These are phyloP conservation scores for Calonectris borealis DNA, from an alignment of 2,113 vertebrate genomes.

Conservation along the genomic window DNA sequence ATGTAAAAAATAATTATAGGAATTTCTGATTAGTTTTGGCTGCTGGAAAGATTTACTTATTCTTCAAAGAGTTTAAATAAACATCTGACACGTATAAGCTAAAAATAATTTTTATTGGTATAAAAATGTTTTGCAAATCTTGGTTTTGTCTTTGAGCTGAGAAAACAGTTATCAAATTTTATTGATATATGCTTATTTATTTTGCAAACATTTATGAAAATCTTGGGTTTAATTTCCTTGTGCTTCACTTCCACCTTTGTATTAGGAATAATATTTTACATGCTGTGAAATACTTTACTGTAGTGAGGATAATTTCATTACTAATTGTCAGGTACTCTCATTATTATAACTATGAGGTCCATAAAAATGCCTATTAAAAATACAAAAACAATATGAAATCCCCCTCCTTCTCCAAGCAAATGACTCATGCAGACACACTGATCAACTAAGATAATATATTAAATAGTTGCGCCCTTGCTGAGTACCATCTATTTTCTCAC, in stretches of 20 bases:
- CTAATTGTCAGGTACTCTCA: conserved; percentile 62
- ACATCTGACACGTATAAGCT: not conserved
- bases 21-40: not conserved
- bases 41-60: not conserved
- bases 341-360: conserved; percentile 48
- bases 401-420: conserved; percentile 29
- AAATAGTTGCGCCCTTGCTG: conserved; percentile 32
- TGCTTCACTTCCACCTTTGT: conserved; percentile 28
- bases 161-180: conserved; percentile 13
- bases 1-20: not conserved
- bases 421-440: conserved; percentile 39
- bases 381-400: conserved; percentile 43
- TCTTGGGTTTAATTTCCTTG: conserved; percentile 18
- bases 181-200: conserved; percentile 27
- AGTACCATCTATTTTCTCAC: conserved; percentile 7
- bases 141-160: not conserved
- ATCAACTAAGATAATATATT: conserved; percentile 39
- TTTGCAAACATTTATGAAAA: conserved; percentile 21
- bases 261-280: conserved; percentile 22
- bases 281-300: conserved; percentile 53
- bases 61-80: not conserved
- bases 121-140: not conserved
- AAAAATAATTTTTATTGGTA: not conserved
- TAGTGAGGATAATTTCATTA: conserved; percentile 58
- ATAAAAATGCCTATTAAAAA: conserved; percentile 60